Conservation (phyloP, 2,797 vertebrate genomes). For the Tenualosa thibaudeaui region DNA sequence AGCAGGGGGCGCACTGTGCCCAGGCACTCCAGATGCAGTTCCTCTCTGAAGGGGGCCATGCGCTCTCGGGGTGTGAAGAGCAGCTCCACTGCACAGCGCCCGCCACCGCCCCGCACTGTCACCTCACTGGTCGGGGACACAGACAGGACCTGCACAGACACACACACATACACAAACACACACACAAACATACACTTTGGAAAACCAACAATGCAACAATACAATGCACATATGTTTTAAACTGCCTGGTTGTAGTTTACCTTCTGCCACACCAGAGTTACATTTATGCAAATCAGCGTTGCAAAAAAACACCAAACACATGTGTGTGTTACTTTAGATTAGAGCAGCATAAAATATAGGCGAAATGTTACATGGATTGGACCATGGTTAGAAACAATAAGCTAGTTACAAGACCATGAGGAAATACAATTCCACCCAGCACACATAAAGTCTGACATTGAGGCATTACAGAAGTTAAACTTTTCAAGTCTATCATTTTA, state of each 20-base stretch:
- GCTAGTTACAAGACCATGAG: no score
- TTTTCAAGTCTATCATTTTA: no score
- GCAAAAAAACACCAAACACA: neutral
- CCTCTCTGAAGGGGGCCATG: constrained; percentile 71
- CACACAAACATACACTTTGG: neutral
- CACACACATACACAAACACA: neutral
- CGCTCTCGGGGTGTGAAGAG: constrained; percentile 75
- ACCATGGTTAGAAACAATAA: no score
- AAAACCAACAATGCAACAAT: neutral
- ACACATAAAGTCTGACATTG: no score
- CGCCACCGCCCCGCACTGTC: constrained; percentile 72
- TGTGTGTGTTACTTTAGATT: neutral
- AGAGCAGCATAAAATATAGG: no score
- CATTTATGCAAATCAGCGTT: neutral
- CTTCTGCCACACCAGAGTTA: neutral
- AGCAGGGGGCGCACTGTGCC: constrained; percentile 78
- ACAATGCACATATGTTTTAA: neutral
- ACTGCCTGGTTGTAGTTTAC: neutral
- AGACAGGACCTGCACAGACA: constrained; percentile 72
- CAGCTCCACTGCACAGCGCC: constrained; percentile 72
- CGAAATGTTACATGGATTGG: no score
- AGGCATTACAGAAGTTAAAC: no score
- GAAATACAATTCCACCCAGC: no score
- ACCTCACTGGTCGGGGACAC: constrained; percentile 71
- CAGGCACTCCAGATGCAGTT: constrained; percentile 76